These are phyloP conservation scores for Drosophila tripunctata DNA, from an alignment of 2,888 invertebrate species.

Conservation along the genomic window DNA sequence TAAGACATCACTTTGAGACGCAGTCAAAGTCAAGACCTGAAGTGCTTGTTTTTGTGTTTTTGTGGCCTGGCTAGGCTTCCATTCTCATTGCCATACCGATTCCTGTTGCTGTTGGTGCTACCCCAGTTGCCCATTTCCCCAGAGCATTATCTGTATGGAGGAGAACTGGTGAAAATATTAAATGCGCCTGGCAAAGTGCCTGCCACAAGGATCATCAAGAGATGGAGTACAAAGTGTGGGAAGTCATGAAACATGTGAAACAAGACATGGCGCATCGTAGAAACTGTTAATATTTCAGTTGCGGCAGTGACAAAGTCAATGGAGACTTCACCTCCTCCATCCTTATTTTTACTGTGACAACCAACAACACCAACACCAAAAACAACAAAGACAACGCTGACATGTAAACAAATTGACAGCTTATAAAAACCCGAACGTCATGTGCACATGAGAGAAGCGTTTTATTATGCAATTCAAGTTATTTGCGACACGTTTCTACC, in stretches of 20 bases:
- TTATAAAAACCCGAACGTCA: constrained; percentile 79
- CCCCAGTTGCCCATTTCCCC: constrained; percentile 52
- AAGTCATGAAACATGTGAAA: constrained; percentile 30
- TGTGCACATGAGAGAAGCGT: constrained; percentile 60
- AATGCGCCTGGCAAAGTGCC: constrained; percentile 59
- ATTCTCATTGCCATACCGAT: not conserved
- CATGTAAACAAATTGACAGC: constrained; percentile 81
- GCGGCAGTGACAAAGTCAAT: constrained; percentile 40
- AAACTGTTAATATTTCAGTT: constrained; percentile 74
- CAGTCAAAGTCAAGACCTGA: constrained; percentile 44
- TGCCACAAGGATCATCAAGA: constrained; percentile 47
- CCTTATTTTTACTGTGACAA: not conserved
- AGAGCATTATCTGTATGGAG: constrained; percentile 68
- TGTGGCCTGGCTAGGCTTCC: constrained; percentile 46
- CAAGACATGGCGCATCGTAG: constrained; percentile 52
- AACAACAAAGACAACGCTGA: constrained; percentile 32
- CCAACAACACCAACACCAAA: constrained; percentile 10
- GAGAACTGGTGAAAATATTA: constrained; percentile 65
- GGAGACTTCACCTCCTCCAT: constrained; percentile 26
- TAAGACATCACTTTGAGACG: constrained; percentile 29
- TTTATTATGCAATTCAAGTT: constrained; percentile 77
- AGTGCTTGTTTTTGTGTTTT: constrained; percentile 64
- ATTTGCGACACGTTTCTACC: constrained; percentile 56
- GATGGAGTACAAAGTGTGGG: constrained; percentile 11
- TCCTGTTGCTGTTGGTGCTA: constrained; percentile 4